These are phyloP conservation scores for Hypanus sabinus DNA, from an alignment of 2,113 vertebrate genomes.

Conservation along the genomic window DNA sequence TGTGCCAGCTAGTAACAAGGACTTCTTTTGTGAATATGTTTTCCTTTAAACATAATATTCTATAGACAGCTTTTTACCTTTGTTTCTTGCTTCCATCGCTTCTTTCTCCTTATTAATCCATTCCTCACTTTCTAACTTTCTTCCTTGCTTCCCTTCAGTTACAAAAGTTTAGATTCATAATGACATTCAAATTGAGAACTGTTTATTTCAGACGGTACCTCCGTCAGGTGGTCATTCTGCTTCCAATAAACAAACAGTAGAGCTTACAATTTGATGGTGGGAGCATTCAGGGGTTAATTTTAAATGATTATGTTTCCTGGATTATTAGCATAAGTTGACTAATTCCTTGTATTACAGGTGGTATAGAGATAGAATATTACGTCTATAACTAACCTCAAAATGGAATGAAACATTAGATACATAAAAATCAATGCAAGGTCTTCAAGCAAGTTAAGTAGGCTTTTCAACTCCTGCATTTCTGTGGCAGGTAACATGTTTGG, in stretches of 20 bases:
- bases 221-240: background rate
- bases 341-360: background rate
- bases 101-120: conserved; percentile 11
- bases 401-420: too few relatives aligned
- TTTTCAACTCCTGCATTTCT: too few relatives aligned
- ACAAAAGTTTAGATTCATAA: background rate
- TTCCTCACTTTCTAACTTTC: background rate
- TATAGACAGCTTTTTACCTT: background rate
- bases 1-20: background rate
- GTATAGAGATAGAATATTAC: background rate
- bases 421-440: too few relatives aligned
- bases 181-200: background rate
- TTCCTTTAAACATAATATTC: background rate
- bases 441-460: too few relatives aligned
- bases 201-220: background rate
- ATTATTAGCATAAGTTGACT: background rate
- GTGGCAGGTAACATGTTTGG: too few relatives aligned
- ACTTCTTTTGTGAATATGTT: background rate
- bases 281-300: background rate
- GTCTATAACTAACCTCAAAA: too few relatives aligned
- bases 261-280: background rate
- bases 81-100: background rate
- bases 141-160: background rate
- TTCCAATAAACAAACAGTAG: background rate
- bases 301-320: background rate